Conservation (phyloP, 2,888 invertebrate species). For the Geotrupes spiniger region DNA sequence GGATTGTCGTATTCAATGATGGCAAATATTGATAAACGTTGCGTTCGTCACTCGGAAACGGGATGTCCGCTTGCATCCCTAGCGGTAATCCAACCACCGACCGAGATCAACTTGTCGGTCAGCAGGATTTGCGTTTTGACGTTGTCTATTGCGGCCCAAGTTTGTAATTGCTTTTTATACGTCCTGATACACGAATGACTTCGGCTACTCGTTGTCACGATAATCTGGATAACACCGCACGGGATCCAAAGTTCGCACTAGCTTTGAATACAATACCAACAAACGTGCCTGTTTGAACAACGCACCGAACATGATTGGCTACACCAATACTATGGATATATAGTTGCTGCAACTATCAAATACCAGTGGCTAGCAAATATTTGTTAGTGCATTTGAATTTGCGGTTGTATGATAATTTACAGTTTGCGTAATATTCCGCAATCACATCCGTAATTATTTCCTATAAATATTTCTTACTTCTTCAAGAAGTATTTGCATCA, state of each 20-base stretch:
- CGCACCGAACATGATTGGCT: too few relatives aligned
- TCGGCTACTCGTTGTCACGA: conserved; percentile 23
- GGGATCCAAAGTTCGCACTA: conserved; percentile 10
- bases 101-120: conserved; percentile 40
- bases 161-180: conserved; percentile 42
- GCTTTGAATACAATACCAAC: conserved; percentile 4
- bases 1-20: conserved; percentile 28
- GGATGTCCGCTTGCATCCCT: conserved; percentile 31
- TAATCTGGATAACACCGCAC: conserved; percentile 21
- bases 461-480: too few relatives aligned
- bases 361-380: too few relatives aligned
- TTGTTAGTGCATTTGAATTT: too few relatives aligned
- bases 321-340: too few relatives aligned
- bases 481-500: too few relatives aligned
- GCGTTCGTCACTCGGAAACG: conserved; percentile 30
- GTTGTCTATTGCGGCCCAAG: conserved; percentile 34
- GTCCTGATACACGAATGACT: conserved; percentile 29
- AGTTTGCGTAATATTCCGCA: too few relatives aligned
- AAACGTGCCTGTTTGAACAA: too few relatives aligned
- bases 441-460: too few relatives aligned
- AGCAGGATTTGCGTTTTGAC: conserved; percentile 43
- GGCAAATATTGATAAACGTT: conserved; percentile 39
- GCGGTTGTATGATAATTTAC: too few relatives aligned
- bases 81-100: conserved; percentile 28
- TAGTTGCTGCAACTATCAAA: too few relatives aligned